These are phyloP conservation scores for Calycopis cecrops DNA, from an alignment of 1,140 invertebrate genomes.

Conservation along the genomic window DNA sequence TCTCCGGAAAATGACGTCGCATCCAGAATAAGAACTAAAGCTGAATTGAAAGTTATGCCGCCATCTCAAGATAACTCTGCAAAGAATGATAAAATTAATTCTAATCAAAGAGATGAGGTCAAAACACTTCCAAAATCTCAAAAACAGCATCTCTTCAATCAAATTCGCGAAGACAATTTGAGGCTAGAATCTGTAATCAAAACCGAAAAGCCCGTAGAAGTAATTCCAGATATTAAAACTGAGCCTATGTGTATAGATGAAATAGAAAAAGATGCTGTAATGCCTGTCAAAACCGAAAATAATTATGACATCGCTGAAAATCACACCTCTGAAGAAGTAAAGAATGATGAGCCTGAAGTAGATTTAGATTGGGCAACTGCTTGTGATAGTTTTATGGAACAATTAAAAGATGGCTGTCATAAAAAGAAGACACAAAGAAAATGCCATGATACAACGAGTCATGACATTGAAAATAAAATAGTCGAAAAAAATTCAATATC, in stretches of 20 bases:
- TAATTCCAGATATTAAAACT: constrained; percentile 53
- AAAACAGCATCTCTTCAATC: constrained; percentile 67
- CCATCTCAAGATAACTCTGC: constrained; percentile 48
- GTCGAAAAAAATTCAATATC: constrained; percentile 29
- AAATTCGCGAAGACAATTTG: constrained; percentile 66
- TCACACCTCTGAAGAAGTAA: constrained; percentile 21
- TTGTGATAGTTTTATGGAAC: constrained; percentile 84
- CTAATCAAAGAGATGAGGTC: constrained; percentile 34
- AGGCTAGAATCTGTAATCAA: constrained; percentile 64
- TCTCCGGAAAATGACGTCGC: constrained; percentile 73
- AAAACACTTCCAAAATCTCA: constrained; percentile 61
- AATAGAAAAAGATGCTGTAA: constrained; percentile 62
- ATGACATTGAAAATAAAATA: constrained; percentile 41
- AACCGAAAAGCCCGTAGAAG: constrained; percentile 40
- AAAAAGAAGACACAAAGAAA: constrained; percentile 76
- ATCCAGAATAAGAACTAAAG: constrained; percentile 87
- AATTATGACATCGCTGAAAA: constrained; percentile 35
- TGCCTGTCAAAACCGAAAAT: constrained; percentile 60
- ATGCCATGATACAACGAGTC: constrained; percentile 49
- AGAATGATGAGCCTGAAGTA: constrained; percentile 55
- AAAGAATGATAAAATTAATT: constrained; percentile 35
- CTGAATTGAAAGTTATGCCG: constrained; percentile 82
- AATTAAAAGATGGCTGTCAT: constrained; percentile 77
- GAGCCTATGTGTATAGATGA: constrained; percentile 69
- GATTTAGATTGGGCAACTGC: constrained; percentile 76